Evolutionary conservation across 2,797 vertebrate species (phyloP).

Genomic region (Syncerus caffer): DNA sequence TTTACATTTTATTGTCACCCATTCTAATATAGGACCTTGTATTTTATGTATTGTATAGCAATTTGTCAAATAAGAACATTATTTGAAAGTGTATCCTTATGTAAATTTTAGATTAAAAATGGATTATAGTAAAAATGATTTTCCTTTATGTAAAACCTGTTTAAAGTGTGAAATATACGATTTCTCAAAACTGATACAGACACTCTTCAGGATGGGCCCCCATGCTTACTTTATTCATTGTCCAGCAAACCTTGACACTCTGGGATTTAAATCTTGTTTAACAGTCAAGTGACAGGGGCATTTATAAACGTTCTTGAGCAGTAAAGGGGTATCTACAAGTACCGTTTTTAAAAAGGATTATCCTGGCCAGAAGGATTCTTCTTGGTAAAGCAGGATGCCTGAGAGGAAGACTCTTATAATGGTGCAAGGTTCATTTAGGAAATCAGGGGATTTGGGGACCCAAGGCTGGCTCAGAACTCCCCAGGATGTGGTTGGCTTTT

Average conservation of each 20-base stretch:
- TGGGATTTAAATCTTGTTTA: not conserved
- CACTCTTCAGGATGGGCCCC: not conserved
- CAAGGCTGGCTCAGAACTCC: not conserved
- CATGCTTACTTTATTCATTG: not conserved
- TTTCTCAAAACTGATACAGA: not conserved
- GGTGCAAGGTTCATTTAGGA: not conserved
- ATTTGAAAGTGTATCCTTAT: not conserved
- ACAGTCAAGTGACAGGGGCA: not conserved
- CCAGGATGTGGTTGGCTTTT: constrained; percentile 21
- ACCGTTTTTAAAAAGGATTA: not conserved
- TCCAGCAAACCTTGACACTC: not conserved
- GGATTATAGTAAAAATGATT: not conserved
- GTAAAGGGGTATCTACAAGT: not conserved
- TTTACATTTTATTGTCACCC: not conserved
- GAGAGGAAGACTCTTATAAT: not conserved
- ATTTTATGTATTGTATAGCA: not conserved
- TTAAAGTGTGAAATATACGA: not conserved
- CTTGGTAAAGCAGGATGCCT: not conserved
- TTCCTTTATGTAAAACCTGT: not conserved
- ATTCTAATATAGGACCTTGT: not conserved
- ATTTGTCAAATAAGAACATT: not conserved
- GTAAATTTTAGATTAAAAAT: not conserved
- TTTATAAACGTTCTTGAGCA: not conserved
- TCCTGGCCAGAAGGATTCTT: not conserved
- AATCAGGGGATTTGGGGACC: not conserved